Base-by-base conservation (phyloP, 2,113 vertebrate species). In the Ranitomeya imitator region DNA sequence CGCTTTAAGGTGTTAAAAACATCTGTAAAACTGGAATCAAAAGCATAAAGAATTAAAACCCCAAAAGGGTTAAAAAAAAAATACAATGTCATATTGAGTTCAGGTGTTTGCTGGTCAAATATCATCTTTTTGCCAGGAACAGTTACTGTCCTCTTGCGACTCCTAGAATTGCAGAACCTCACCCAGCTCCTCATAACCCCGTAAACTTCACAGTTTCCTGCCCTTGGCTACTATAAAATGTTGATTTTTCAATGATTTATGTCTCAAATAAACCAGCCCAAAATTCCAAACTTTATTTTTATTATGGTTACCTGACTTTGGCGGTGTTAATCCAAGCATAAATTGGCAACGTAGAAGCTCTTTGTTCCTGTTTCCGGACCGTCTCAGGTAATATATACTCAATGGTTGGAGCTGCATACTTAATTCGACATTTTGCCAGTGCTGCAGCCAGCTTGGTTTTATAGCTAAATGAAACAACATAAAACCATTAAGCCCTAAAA, bases 371-470 rank as follows among this genome's bases (percentile, higher is more conserved):
- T 77, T 90, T 95, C 86, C 92, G 93, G 80, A 98, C 55, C 0
- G 78, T 91, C 92, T 98, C 95, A 2, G 97, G 96, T 79, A 99
- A 91, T 90, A 97, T 92, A 37, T 90, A 90, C 12, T 97, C 95
- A 87, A 99, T 94, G 63, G 95, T 95, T 88, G 92, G 89, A 90
- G 97, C 95, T 79, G 95, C 90, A 0, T 96, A 92, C 91, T 97
- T 98, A 93, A 99, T 97, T 90, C 97, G 95, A 92, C 89, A 96
- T 79, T 96, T 96, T 61, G 97, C 97, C 89, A 98, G 69, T 0
- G 97, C 95, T 9, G 97, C 97, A 76, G 96, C 97, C 90, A 99
- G 91, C 88, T 97, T 98, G 79, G 93, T 97, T 93, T 93, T 97
- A 89, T 88, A 96, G 90, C 98, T 99, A 92, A 19, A 92, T 19